phyloP scores from a whole-genome alignment of 2,113 vertebrate species.

The Vanacampus margaritifer region DNA sequence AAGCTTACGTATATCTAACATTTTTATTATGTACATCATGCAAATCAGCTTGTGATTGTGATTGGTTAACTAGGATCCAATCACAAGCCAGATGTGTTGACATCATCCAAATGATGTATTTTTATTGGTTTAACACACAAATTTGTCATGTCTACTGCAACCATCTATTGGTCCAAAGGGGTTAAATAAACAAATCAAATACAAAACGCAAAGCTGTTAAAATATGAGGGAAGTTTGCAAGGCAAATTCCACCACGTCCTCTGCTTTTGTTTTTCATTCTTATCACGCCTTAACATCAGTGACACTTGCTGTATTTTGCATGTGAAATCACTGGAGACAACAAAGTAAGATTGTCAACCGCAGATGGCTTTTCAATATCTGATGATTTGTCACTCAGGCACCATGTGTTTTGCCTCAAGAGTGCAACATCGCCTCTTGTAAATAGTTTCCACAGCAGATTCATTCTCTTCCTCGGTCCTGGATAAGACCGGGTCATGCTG shows the following conservation, averaged over 20 bases:
- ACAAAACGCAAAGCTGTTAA: background rate
- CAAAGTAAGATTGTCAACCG: background rate
- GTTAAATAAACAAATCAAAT: no score
- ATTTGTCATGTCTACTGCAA: no score
- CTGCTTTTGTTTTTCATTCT: constrained; percentile 6
- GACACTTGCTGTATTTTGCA: constrained; percentile 4
- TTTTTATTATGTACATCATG: no score
- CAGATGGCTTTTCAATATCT: constrained; percentile 43
- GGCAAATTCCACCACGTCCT: background rate
- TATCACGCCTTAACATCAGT: background rate
- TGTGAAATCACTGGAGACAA: constrained; percentile 11
- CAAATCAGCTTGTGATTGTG: no score
- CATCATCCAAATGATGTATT: no score
- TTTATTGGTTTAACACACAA: no score
- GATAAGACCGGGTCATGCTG: constrained; percentile 10
- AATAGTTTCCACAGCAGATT: constrained; percentile 34
- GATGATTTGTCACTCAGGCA: constrained; percentile 27
- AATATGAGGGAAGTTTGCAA: background rate
- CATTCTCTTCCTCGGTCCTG: constrained; percentile 11
- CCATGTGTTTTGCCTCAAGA: constrained; percentile 12
- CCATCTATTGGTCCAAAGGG: no score
- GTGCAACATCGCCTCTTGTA: constrained; percentile 31
- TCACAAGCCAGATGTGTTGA: no score
- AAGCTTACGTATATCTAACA: no score
- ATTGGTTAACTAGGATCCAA: no score